phyloP scores from a whole-genome alignment of 2,113 vertebrate species.

The Peromyscus californicus region DNA sequence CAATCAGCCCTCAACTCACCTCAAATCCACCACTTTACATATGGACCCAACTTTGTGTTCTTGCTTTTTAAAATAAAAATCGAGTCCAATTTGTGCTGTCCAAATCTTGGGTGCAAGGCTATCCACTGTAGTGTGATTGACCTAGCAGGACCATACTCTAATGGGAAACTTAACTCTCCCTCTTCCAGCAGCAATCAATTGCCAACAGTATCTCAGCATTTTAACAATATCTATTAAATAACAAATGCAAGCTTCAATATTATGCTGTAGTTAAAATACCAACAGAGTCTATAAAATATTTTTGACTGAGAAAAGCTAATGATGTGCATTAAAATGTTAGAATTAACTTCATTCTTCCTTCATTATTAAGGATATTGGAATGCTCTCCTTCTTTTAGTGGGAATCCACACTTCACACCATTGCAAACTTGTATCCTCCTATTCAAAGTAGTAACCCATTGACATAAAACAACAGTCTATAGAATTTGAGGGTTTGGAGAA shows the following conservation, averaged over 20 bases:
- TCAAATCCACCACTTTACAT: neutral
- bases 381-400: neutral
- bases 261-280: neutral
- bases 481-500: conserved; percentile 1
- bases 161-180: neutral
- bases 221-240: neutral
- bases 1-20: neutral
- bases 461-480: conserved; percentile 6
- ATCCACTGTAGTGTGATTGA: neutral
- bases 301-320: neutral
- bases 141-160: neutral
- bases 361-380: conserved; percentile 2
- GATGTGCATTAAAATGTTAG: neutral
- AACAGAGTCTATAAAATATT: neutral
- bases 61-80: neutral
- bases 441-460: neutral
- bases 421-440: neutral
- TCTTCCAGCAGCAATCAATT: neutral
- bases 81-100: neutral
- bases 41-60: neutral
- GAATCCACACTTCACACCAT: neutral
- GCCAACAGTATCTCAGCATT: neutral
- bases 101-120: neutral
- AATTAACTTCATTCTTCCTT: conserved; percentile 31
- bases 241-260: neutral